Conservation (phyloP, 2,797 vertebrate genomes). For the Notolepis coatsorum region DNA sequence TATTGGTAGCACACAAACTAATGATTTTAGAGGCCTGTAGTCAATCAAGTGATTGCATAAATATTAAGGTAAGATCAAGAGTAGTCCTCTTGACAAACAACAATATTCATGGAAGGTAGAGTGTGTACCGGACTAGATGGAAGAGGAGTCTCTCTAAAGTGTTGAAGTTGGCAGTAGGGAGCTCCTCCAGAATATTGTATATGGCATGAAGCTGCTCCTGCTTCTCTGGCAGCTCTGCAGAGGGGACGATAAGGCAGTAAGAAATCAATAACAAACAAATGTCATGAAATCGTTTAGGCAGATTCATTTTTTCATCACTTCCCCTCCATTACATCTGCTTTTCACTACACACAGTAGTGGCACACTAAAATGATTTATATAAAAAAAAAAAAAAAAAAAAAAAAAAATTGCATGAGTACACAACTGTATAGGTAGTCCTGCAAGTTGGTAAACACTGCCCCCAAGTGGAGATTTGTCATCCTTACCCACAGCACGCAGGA, state of each 20-base stretch:
- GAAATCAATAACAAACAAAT: neutral
- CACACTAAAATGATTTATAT: no score
- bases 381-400: no score
- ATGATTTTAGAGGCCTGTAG: no score
- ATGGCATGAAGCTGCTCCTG: conserved; percentile 92
- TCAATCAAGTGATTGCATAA: no score
- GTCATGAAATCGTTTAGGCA: neutral
- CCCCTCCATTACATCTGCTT: no score
- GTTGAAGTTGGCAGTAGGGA: conserved; percentile 89
- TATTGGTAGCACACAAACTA: no score
- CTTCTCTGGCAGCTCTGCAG: conserved; percentile 92
- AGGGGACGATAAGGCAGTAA: conserved; percentile 12
- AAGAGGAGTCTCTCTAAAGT: conserved; percentile 95
- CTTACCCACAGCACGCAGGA: conserved; percentile 94
- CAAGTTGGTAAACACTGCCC: conserved; percentile 12
- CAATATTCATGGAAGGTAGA: neutral
- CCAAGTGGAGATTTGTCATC: conserved; percentile 24
- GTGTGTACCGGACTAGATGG: conserved; percentile 92
- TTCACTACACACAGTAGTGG: no score
- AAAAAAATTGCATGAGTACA: neutral
- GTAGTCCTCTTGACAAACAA: no score
- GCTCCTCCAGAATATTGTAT: conserved; percentile 91
- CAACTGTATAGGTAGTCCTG: neutral
- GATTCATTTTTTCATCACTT: neutral
- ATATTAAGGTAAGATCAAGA: no score